phyloP scores from a whole-genome alignment of 37 sponge, comb jelly and placozoan species.

The Dysidea cf. avara region DNA sequence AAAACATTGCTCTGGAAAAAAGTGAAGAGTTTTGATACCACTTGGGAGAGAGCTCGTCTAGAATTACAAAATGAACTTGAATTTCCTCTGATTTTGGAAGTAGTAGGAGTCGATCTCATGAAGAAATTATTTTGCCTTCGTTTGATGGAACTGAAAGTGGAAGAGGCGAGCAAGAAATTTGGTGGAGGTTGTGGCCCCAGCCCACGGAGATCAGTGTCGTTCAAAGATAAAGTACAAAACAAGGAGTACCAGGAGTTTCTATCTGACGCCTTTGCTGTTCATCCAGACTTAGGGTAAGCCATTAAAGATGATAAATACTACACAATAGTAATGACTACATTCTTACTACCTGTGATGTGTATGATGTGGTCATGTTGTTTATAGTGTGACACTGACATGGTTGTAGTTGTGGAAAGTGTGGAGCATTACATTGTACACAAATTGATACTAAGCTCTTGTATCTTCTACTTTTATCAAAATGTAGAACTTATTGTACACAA shows the following conservation, averaged over 20 bases:
- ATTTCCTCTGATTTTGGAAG: conserved; percentile 23
- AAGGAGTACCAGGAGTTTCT: conserved; percentile 42
- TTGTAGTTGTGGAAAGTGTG: no score
- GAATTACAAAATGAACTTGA: conserved; percentile 31
- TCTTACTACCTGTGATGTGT: no score
- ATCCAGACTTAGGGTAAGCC: conserved; percentile 76
- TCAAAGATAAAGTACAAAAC: conserved; percentile 31
- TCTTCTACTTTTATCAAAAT: no score
- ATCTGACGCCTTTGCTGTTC: conserved; percentile 49
- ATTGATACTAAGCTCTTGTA: no score
- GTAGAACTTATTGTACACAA: no score
- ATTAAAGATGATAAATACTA: no score
- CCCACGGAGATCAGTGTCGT: conserved; percentile 3
- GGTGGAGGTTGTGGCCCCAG: conserved; percentile 14
- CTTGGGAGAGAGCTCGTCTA: conserved; percentile 18
- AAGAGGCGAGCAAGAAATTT: conserved; percentile 31
- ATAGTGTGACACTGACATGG: no score
- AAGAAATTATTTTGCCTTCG: conserved; percentile 65
- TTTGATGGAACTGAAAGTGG: conserved; percentile 73
- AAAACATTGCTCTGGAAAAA: background rate
- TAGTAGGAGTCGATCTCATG: conserved; percentile 46
- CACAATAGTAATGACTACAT: no score
- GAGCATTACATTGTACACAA: no score
- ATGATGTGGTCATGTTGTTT: no score
- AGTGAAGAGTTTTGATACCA: conserved; percentile 5